Evolutionary conservation across 1,140 invertebrate species (phyloP), one percentile per base, ranked within the genome.

Genomic region (Drosophila albomicans): DNA sequence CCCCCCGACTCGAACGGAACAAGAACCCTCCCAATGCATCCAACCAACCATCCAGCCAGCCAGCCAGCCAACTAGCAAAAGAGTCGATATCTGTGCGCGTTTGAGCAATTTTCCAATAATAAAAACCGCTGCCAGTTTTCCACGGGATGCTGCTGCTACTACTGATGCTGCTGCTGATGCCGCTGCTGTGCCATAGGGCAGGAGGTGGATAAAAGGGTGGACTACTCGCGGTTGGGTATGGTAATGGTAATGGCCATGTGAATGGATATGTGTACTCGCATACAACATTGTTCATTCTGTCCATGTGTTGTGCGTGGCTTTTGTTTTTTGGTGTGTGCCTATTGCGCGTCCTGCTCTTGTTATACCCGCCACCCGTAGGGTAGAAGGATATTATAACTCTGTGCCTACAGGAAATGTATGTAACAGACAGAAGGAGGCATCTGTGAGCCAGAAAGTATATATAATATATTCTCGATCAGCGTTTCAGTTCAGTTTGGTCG

Each of bases 31-130:
- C 7, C 20, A 25, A 25, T 25, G 3, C 20, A 25, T 25, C 20
- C 3, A 20, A 0, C 16, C 30, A 8, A 5, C 10, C 5, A 20
- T 3, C 3, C 20, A 15, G 15, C 15, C 15, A 25, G 3, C 8
- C 15, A 25, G n/a, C n/a, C 30, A 13, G 30, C 30, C 30, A 45
- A 61, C 57, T 49, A 62, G 46, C 49, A 30, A 65, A 51, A 54
- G 25, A 54, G 62, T 58, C 69, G 69, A 61, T 74, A 61, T 74
- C 48, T 67, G 64, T 67, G 58, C 52, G 49, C 65, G 56, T 68
- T 68, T 68, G 16, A 62, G 57, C 71, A 74, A 61, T 68, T 62
- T 72, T 74, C 57, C 57, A 62, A 62, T 68, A 68, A 68, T 74
- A 74, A 74, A 57, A 74, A 73, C 63, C 66, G 65, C 65, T 57